Evolutionary conservation across 2,888 invertebrate genomes (phyloP).

Genomic region (Mythimna lalbum): DNA sequence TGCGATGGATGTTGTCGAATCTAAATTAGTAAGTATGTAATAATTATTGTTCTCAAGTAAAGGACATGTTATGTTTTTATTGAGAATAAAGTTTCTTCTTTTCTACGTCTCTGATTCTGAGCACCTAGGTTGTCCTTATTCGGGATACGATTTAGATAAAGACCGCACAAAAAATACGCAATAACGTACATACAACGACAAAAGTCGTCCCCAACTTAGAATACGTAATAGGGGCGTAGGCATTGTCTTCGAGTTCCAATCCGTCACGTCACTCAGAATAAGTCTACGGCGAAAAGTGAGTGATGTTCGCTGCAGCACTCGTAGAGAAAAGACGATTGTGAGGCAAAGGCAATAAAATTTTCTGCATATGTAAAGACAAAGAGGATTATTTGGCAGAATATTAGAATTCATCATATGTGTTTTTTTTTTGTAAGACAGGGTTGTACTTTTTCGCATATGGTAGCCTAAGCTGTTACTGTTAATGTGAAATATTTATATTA

Average conservation of each 20-base stretch:
- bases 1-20: no score
- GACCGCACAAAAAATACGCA: slow-evolving; percentile 14
- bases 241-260: slow-evolving; percentile 52
- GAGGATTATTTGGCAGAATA: slow-evolving; percentile 25
- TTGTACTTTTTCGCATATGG: no score
- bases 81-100: no score
- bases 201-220: slow-evolving; percentile 28
- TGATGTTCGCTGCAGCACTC: slow-evolving; percentile 55
- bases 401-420: background rate
- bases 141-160: slow-evolving; percentile 32
- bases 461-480: no score
- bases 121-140: background rate
- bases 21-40: no score
- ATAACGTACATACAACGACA: slow-evolving; percentile 23
- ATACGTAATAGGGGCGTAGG: slow-evolving; percentile 45
- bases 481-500: no score
- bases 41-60: no score
- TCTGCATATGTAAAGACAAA: slow-evolving; percentile 39
- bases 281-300: slow-evolving; percentile 55
- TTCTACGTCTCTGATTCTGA: background rate
- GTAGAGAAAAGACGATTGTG: slow-evolving; percentile 50
- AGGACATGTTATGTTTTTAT: no score
- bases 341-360: slow-evolving; percentile 49
- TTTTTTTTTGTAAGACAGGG: no score
- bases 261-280: slow-evolving; percentile 61